Conservation (phyloP, 2,888 invertebrate genomes). For the Mantis religiosa region DNA sequence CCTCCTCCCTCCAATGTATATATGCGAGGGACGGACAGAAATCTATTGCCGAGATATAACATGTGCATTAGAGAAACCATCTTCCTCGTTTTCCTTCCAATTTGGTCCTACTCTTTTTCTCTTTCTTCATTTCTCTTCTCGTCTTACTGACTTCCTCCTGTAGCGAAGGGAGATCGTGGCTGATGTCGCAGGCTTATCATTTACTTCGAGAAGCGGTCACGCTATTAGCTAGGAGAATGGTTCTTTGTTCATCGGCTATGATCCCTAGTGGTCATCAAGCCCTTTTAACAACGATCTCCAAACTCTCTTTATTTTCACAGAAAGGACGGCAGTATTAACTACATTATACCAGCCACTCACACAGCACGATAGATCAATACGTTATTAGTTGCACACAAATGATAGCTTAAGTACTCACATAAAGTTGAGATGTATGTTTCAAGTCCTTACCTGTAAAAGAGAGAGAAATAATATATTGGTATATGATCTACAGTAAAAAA, state of each 20-base stretch:
- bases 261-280: background rate
- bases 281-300: background rate
- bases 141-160: background rate
- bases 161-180: background rate
- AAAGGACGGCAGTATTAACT: background rate
- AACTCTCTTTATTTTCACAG: background rate
- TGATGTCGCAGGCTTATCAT: background rate
- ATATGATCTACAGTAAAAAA: too few relatives aligned
- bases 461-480: too few relatives aligned
- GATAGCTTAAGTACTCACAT: too few relatives aligned
- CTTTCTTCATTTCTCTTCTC: background rate
- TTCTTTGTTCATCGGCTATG: background rate
- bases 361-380: too few relatives aligned
- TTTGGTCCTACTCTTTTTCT: slow-evolving; percentile 12
- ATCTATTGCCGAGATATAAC: slow-evolving; percentile 26
- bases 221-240: background rate
- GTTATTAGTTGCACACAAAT: too few relatives aligned
- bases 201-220: background rate
- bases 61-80: slow-evolving; percentile 23
- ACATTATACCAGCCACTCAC: too few relatives aligned
- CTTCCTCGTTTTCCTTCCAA: slow-evolving; percentile 19
- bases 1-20: background rate
- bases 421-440: too few relatives aligned
- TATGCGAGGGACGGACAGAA: background rate
- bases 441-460: too few relatives aligned